Base-by-base conservation (phyloP, 2,113 vertebrate genomes). In the Vulpes ferrilata region DNA sequence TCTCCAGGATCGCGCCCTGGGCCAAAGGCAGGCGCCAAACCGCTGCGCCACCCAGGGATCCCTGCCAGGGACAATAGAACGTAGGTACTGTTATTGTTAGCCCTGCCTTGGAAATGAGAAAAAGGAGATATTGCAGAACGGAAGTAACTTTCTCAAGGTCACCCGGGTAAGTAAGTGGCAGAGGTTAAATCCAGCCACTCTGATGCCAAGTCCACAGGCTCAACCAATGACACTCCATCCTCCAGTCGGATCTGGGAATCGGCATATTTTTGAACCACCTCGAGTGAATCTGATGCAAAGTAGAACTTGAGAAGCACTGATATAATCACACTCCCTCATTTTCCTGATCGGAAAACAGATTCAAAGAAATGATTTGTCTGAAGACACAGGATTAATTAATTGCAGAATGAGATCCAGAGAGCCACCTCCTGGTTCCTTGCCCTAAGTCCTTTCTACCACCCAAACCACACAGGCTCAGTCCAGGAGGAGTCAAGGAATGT, bases 331-430 rank as follows among this genome's bases (percentile, higher is more conserved):
- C 51, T 51, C 76, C 53, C 38, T 96, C 51, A 35, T 81, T 93
- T 92, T 97, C 38, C 86, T 83, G 71, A 74, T 93, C 57, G 89
- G n/a, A 93, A 95, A 92, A 80, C 64, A 94, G 73, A 59, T 43
- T 64, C n/a, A 74, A 88, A 69, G 32, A 88, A 93, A 11, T 69
- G 30, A 53, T 88, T 74, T 81, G 11, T 93, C 53, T 19, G 12
- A 95, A 71, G 35, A 93, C 35, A 65, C 11, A 32, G 19, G 55
- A 69, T 76, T 83, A 73, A 60, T 85, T 62, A 91, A 55, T 22
- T 95, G 35, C 78, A 96, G 69, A 95, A 78, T 35, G 55, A 88
- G 20, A 90, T 71, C 60, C 43, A 65, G 11, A 84, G 53, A 57
- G 25, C 11, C 16, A 23, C 38, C 4, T 91, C 43, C 64, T 76